Conservation (phyloP, 2,113 vertebrate genomes). For the Synchiropus splendidus region DNA sequence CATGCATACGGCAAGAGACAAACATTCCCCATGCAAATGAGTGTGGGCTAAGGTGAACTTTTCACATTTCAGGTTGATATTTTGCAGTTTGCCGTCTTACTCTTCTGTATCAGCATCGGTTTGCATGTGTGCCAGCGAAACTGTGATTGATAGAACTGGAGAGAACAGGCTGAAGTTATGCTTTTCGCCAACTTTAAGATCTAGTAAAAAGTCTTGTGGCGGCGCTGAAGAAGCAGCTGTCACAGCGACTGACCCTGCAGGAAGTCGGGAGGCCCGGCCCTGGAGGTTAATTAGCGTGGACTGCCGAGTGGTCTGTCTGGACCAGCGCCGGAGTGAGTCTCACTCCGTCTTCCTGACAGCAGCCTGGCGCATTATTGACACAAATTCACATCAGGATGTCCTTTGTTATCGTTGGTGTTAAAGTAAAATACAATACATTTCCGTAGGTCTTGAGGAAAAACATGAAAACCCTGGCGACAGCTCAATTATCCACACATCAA, state of each 20-base stretch:
- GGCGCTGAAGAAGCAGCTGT: constrained; percentile 37
- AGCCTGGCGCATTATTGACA: constrained; percentile 54
- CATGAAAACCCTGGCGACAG: constrained; percentile 56
- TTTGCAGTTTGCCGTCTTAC: no score
- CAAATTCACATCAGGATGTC: constrained; percentile 55
- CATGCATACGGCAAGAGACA: no score
- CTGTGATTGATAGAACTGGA: no score
- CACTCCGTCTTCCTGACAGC: constrained; percentile 39
- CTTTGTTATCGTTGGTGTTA: constrained; percentile 48
- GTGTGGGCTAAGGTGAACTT: no score
- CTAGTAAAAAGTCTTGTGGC: no score
- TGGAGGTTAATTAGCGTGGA: constrained; percentile 62
- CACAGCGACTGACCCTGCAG: constrained; percentile 34
- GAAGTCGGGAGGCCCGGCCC: constrained; percentile 55
- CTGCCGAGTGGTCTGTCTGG: constrained; percentile 41
- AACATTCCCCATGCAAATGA: no score
- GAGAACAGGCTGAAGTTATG: no score
- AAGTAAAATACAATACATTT: constrained; percentile 64
- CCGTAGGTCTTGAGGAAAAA: constrained; percentile 35
- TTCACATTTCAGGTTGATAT: no score
- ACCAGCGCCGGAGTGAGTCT: constrained; percentile 28
- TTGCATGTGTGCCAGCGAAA: no score
- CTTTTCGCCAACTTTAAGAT: no score
- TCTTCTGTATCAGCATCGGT: no score
- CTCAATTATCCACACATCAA: constrained; percentile 68